phyloP scores from a whole-genome alignment of 2,888 invertebrate genomes.

The Chirona hameri region DNA sequence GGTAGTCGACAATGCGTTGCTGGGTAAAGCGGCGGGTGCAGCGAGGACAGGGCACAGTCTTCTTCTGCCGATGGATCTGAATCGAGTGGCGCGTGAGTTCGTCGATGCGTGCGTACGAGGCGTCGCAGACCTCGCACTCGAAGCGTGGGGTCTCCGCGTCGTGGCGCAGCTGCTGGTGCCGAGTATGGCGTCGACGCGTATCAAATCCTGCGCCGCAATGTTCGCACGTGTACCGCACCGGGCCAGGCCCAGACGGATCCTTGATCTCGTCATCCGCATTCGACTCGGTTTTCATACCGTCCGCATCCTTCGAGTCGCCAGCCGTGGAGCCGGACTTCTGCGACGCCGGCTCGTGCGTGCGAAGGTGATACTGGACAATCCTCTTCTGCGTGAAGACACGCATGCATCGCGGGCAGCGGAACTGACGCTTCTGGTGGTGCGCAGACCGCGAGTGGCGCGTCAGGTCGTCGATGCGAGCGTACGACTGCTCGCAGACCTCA shows the following conservation, averaged over 20 bases:
- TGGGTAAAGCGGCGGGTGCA: neutral
- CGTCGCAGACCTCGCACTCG: neutral
- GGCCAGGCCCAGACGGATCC: conserved; percentile 12
- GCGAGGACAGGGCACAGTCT: neutral
- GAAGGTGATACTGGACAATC: neutral
- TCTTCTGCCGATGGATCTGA: neutral
- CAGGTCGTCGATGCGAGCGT: neutral
- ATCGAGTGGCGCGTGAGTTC: conserved; percentile 1
- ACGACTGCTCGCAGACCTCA: neutral
- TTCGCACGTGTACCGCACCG: neutral
- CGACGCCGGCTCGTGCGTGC: neutral
- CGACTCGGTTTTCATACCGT: neutral
- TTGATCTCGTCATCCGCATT: neutral
- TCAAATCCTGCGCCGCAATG: neutral
- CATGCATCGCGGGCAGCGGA: conserved; percentile 46
- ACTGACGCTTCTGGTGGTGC: conserved; percentile 53
- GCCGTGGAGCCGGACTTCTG: neutral
- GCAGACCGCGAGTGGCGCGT: conserved; percentile 44
- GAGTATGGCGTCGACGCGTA: neutral
- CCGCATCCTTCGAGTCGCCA: neutral
- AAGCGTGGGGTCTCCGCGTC: neutral
- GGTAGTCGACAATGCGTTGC: neutral
- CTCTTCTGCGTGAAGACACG: neutral
- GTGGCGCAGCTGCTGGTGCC: neutral
- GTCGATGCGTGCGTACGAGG: neutral